phyloP scores from a whole-genome alignment of 2,888 invertebrate species.

The Parelbella ahira region DNA sequence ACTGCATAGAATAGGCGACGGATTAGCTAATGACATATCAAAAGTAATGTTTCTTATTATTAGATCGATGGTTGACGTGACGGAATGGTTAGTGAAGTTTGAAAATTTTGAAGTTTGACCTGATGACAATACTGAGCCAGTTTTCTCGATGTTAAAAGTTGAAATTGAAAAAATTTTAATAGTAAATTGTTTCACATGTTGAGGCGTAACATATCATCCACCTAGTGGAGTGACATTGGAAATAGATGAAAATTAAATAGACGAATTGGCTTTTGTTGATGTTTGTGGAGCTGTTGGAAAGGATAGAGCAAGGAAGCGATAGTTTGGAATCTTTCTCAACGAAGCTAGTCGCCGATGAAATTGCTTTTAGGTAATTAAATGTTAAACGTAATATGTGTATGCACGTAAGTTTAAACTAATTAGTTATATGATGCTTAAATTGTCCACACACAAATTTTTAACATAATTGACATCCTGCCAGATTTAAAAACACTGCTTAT shows the following conservation, averaged over 20 bases:
- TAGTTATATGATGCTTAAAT: slow-evolving; percentile 74
- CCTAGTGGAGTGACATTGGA: slow-evolving; percentile 61
- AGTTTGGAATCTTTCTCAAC: slow-evolving; percentile 78
- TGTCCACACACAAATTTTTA: slow-evolving; percentile 78
- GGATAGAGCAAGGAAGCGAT: slow-evolving; percentile 35
- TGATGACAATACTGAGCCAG: slow-evolving; percentile 68
- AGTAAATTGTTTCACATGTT: slow-evolving; percentile 63
- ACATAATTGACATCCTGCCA: slow-evolving; percentile 76
- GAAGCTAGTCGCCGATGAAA: slow-evolving; percentile 74
- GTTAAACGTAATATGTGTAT: slow-evolving; percentile 66
- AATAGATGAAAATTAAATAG: slow-evolving; percentile 52
- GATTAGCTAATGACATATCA: slow-evolving; percentile 78
- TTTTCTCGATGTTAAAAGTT: slow-evolving; percentile 63
- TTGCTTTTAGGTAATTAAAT: slow-evolving; percentile 73
- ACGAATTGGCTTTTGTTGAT: slow-evolving; percentile 43
- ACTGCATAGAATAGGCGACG: slow-evolving; percentile 50
- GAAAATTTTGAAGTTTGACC: slow-evolving; percentile 55
- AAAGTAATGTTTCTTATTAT: slow-evolving; percentile 65
- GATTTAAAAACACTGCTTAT: slow-evolving; percentile 73
- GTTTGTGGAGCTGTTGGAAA: slow-evolving; percentile 21
- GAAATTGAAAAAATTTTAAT: slow-evolving; percentile 66
- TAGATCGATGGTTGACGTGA: slow-evolving; percentile 42
- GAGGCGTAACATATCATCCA: slow-evolving; percentile 71
- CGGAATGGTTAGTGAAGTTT: slow-evolving; percentile 57
- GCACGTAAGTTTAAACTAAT: slow-evolving; percentile 69